Conservation (phyloP, 2,888 invertebrate genomes). For the Himalopsyche anomala region DNA sequence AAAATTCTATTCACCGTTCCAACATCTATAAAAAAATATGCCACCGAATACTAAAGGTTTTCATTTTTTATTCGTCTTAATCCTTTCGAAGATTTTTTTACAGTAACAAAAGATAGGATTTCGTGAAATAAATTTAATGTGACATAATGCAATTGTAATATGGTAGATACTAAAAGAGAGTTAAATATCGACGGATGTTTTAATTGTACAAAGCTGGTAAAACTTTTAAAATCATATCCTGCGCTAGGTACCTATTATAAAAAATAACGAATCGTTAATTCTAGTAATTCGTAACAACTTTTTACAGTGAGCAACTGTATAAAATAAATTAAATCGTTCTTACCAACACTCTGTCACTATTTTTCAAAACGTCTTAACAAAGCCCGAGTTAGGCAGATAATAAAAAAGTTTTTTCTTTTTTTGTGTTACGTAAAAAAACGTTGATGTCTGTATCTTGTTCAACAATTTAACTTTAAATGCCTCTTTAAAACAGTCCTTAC, state of each 20-base stretch:
- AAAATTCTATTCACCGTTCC: background rate
- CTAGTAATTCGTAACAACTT: background rate
- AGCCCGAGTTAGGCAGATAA: constrained; percentile 18
- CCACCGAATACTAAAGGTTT: background rate
- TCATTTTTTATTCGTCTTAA: background rate
- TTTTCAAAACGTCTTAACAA: constrained; percentile 4
- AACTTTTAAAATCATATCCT: too few species aligned
- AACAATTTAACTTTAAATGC: constrained; percentile 27
- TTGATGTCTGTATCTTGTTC: constrained; percentile 3
- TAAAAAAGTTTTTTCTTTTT: background rate
- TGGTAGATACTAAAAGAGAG: too few species aligned
- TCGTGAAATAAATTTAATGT: too few species aligned
- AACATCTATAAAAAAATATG: background rate
- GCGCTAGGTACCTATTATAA: background rate
- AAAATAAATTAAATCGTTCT: constrained; percentile 19
- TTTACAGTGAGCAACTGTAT: background rate
- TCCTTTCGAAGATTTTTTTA: background rate
- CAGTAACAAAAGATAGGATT: too few species aligned
- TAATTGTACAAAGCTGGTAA: too few species aligned
- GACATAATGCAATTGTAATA: too few species aligned
- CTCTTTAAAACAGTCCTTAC: constrained; percentile 32
- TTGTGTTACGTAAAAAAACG: constrained; percentile 14
- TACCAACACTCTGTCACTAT: background rate
- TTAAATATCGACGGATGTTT: background rate
- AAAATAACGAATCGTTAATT: constrained; percentile 6